Base-by-base conservation (phyloP, 2,113 vertebrate genomes). In the Neopipo cinnamomea region DNA sequence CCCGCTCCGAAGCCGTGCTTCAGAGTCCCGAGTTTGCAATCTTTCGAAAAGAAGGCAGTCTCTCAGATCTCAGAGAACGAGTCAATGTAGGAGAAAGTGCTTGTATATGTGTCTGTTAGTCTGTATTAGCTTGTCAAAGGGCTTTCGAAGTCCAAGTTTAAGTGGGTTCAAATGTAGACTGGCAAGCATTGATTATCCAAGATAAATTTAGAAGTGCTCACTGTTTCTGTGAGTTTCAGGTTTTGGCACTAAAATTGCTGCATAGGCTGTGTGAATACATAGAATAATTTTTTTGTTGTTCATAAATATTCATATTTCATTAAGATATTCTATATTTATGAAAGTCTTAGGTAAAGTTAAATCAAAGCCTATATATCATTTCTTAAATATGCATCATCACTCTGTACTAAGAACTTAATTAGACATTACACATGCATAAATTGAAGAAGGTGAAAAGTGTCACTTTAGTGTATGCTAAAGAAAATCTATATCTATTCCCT, bases 31-130 rank as follows among this genome's bases (percentile, higher is more conserved):
- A 99, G 95, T 99, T 99, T 93, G 98, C 99, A 13, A 53, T 99
- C 83, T 99, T 98, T 22, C 98, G 99, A 27, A 99, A 99, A 76
- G 99, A 99, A 73, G 99, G 99, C 87, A 98, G 98, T 96, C 95
- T 99, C 81, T 98, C 99, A 84, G 99, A 99, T n/a, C 98, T 99
- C 91, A 97, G 98, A 91, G 99, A 99, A 94, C 99, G 98, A 99
- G 98, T 99, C 96, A 98, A 98, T 96, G 98, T 98, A 98, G 77
- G 98, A 85, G 89, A 95, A 94, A 88, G 10, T 31, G 11, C 44
- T 90, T 2, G 0, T 89, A 35, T 79, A 14, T 61, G 4, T 89
- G 58, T 92, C 89, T 89, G 20, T 28, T 55, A 67, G 77, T 85
- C 81, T 88, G 59, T 73, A 4, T 49, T 83, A 46, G 5, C 65